Conservation (phyloP, 2,888 invertebrate genomes). For the Aromia moschata region DNA sequence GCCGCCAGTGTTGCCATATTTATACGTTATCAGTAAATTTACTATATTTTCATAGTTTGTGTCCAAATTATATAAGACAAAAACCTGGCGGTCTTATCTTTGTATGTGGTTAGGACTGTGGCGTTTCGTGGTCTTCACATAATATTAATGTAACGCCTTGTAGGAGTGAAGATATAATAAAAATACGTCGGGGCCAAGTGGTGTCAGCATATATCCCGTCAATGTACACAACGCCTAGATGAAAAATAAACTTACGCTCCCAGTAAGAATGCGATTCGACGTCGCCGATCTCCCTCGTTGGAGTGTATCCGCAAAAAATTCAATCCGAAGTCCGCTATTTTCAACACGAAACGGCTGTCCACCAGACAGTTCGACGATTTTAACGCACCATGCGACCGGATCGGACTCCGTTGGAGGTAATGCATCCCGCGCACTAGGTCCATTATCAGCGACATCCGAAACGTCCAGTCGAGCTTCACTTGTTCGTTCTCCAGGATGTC, state of each 20-base stretch:
- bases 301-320: slow-evolving; percentile 74
- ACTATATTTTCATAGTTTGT: too few relatives aligned
- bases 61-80: too few relatives aligned
- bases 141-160: too few relatives aligned
- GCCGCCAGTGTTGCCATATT: too few relatives aligned
- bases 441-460: slow-evolving; percentile 92
- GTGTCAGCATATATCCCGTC: not conserved
- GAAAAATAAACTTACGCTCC: slow-evolving; percentile 59
- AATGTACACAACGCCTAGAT: not conserved
- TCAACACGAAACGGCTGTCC: slow-evolving; percentile 94
- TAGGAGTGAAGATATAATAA: too few relatives aligned
- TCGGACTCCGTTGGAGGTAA: slow-evolving; percentile 87
- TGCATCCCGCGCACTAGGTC: slow-evolving; percentile 96
- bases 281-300: slow-evolving; percentile 68
- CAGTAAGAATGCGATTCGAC: slow-evolving; percentile 77
- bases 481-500: slow-evolving; percentile 95
- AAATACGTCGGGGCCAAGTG: not conserved
- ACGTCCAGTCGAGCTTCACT: slow-evolving; percentile 92
- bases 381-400: slow-evolving; percentile 91
- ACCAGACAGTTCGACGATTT: slow-evolving; percentile 99
- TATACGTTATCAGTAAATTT: too few relatives aligned
- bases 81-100: too few relatives aligned
- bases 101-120: too few relatives aligned
- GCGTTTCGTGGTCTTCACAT: too few relatives aligned
- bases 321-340: slow-evolving; percentile 96